Base-by-base conservation (phyloP, 2,113 vertebrate species). In the Charadrius vociferus region DNA sequence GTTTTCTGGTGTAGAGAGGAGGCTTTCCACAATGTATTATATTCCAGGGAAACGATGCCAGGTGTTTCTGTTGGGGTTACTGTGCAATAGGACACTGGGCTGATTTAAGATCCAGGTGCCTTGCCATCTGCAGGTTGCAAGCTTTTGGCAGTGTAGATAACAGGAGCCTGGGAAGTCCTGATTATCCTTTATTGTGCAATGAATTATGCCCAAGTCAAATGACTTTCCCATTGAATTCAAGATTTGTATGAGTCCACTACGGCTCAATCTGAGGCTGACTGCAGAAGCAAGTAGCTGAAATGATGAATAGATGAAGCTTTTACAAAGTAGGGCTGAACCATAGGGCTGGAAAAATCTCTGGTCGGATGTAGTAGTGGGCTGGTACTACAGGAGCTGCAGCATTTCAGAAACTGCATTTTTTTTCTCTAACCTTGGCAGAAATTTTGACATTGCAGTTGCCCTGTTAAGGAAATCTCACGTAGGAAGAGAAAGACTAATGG, bases 141-240 rank as follows among this genome's bases (percentile, higher is more conserved):
- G 56, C n/a, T 39, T 95, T 59, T 74, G 80, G 73, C 56, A 27
- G 17, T 6, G 65, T 36, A 73, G 91, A 58, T 47, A 92, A 85
- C 1, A 1, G 6, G 17, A 91, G 37, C 37, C 88, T 83, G 49
- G 90, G 27, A 89, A 84, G 49, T 68, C 74, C 62, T 45, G 30
- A 74, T 70, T 75, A 85, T 50, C 61, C 63, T 87, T 92, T 86
- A 78, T 53, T 3, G 1, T 71, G 30, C 7, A 73, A 63, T 93
- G 86, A 95, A 95, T 96, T 94, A 94, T 95, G 41, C 86, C 95
- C 52, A 93, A 95, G 77, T 65, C 41, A 93, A 88, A 89, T 82
- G 67, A 84, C 83, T 81, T 93, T 94, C 71, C 72, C 59, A 37
- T 26, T 88, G 65, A 93, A 92, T 84, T 80, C 20, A 61, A 45